Percentiles rank a stretch among this genome's conserved stretches.
These are phyloP conservation scores for Formica selysi DNA, from an alignment of 1,140 invertebrate genomes.

Conservation along the genomic window DNA sequence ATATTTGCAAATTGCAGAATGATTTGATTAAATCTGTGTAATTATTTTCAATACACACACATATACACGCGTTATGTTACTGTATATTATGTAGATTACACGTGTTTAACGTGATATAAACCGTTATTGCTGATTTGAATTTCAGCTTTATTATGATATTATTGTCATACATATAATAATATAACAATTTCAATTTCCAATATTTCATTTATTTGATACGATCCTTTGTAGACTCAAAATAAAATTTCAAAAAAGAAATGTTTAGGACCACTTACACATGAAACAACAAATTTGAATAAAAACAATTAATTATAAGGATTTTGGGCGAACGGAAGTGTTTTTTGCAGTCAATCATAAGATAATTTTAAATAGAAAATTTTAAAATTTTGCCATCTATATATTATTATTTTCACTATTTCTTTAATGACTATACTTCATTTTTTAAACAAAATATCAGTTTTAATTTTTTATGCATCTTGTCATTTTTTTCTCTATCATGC, in stretches of 20 bases:
- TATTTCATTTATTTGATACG: slow-evolving; percentile 4
- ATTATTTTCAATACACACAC: neutral
- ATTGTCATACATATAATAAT: neutral
- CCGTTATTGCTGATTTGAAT: slow-evolving; percentile 19
- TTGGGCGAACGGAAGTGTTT: neutral
- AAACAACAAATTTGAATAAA: neutral
- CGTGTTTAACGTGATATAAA: slow-evolving; percentile 11
- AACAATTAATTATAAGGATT: slow-evolving; percentile 7
- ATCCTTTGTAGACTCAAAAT: neutral
- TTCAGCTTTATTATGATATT: neutral
- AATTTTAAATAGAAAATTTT: no score
- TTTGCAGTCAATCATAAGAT: neutral
- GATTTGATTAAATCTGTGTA: neutral
- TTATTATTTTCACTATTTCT: no score
- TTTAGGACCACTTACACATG: neutral
- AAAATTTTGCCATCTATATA: no score
- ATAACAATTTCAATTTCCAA: neutral
- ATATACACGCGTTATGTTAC: no score
- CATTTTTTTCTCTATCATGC: neutral
- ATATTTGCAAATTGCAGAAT: slow-evolving; percentile 1
- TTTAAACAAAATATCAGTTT: no score
- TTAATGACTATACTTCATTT: no score
- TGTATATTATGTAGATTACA: neutral
- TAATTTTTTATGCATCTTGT: neutral
- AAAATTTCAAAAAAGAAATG: slow-evolving; percentile 1